A percentile compares a stretch with the other conserved stretches of the same genome.
Evolutionary conservation across 2,797 vertebrate species (phyloP).

Genomic region (Oceanodroma leucorhoa): DNA sequence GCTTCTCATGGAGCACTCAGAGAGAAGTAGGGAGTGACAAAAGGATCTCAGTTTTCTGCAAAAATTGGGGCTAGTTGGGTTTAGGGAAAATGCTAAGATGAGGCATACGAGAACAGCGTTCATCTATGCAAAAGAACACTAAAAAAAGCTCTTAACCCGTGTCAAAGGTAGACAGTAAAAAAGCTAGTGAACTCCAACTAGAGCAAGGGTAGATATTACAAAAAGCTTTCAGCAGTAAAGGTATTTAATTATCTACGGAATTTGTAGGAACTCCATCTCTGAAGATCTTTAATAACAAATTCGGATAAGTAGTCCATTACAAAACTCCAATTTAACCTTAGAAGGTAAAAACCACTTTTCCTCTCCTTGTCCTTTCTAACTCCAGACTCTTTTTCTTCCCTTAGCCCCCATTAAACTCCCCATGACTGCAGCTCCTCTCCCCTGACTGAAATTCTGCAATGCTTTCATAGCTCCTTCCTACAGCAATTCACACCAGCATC

Average conservation of each 20-base stretch:
- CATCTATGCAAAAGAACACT: not conserved
- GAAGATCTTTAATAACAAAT: not conserved
- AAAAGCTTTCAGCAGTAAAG: not conserved
- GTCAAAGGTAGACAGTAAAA: not conserved
- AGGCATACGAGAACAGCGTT: not conserved
- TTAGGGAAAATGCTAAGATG: not conserved
- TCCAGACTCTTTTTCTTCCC: not conserved
- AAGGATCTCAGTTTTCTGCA: not conserved
- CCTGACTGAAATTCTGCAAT: not conserved
- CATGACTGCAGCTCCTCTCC: accelerated
- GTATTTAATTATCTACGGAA: not conserved
- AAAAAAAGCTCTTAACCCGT: not conserved
- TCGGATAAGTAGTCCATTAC: not conserved
- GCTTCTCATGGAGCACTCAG: not conserved
- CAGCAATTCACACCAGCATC: not conserved
- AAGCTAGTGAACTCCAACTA: not conserved
- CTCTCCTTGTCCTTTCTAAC: not conserved
- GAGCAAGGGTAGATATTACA: not conserved
- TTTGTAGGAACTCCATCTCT: not conserved
- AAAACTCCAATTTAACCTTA: not conserved
- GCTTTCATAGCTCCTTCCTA: not conserved
- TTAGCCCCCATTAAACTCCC: not conserved
- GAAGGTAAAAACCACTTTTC: not conserved
- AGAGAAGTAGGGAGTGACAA: not conserved
- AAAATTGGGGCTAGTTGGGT: not conserved